Percentiles rank a stretch among this genome's conserved stretches.
phyloP scores from a whole-genome alignment of 2,888 invertebrate species.

The Agrochola litura region DNA sequence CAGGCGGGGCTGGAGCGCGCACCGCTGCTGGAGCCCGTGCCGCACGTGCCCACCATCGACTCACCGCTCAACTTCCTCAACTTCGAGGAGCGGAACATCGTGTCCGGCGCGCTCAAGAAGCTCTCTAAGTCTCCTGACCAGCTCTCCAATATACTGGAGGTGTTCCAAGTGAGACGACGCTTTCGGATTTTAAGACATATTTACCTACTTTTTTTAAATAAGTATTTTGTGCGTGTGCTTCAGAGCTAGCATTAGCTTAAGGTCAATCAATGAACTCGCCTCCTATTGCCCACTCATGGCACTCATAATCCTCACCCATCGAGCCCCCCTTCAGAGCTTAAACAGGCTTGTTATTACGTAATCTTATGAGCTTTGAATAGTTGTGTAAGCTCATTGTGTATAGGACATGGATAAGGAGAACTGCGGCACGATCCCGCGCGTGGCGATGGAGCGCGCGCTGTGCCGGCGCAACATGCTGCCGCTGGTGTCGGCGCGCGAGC shows the following conservation, averaged over 20 bases:
- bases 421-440: conserved; percentile 92
- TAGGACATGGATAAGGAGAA: conserved; percentile 93
- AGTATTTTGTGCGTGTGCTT: not conserved
- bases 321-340: not conserved
- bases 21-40: conserved; percentile 92
- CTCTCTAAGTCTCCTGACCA: conserved; percentile 92
- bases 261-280: not conserved
- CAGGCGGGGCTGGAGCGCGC: conserved; percentile 92
- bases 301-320: not conserved
- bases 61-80: conserved; percentile 92
- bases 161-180: conserved; percentile 89
- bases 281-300: not conserved
- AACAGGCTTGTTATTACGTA: not conserved
- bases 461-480: conserved; percentile 92
- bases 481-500: conserved; percentile 92
- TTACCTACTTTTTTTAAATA: not conserved
- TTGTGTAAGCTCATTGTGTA: not conserved
- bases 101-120: conserved; percentile 92
- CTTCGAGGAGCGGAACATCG: conserved; percentile 92
- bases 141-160: conserved; percentile 92
- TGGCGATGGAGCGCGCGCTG: conserved; percentile 92
- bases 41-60: conserved; percentile 93
- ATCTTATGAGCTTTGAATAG: not conserved
- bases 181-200: not conserved
- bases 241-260: not conserved